Base-by-base conservation (phyloP, 2,888 invertebrate genomes). In the Ectemnius continuus region DNA sequence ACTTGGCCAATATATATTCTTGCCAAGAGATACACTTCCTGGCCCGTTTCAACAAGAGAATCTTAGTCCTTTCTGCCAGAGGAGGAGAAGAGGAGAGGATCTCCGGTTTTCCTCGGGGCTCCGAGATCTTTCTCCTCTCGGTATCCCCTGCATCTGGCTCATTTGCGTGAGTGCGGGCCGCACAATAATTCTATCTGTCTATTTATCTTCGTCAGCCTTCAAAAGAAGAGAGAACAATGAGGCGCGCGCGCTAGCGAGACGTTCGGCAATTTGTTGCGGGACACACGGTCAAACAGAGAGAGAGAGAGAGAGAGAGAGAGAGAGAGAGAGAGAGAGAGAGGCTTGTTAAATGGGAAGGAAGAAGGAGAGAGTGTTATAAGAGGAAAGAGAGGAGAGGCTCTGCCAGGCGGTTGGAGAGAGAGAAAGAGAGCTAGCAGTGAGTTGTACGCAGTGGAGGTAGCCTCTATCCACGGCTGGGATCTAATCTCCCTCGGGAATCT, bases 401-500 rank as follows among this genome's bases (percentile, higher is more conserved):
- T 6, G 36, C 23, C 3, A 23, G 23, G 23, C 3, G 3, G 23
- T 23, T 23, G 23, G 23, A 23, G 3, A 36, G 76, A 68, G 61
- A 71, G 63, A 14, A 6, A 52, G n/a, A 52, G 71, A 77, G 66
- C 66, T 36, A 58, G 57, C 76, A 78, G 74, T 69, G 82, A 82
- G 82, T 83, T 79, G 82, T 81, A 85, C 83, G 82, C 86, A 87
- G 83, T 78, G 86, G 86, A 82, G 84, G 85, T 84, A 82, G 79
- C 81, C 74, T 81, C 82, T 88, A 89, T 88, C 89, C 75, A 74
- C 82, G 79, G 69, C 85, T 83, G 84, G 75, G 84, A 90, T 90
- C 90, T 90, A 86, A 90, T 89, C 90, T 86, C 79, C 76, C 82
- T 81, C 85, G 82, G 86, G 83, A 87, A 90, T 91, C 90, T 89